These are phyloP conservation scores for Polydrusus tereticollis DNA, from an alignment of 2,888 invertebrate species.

Conservation along the genomic window DNA sequence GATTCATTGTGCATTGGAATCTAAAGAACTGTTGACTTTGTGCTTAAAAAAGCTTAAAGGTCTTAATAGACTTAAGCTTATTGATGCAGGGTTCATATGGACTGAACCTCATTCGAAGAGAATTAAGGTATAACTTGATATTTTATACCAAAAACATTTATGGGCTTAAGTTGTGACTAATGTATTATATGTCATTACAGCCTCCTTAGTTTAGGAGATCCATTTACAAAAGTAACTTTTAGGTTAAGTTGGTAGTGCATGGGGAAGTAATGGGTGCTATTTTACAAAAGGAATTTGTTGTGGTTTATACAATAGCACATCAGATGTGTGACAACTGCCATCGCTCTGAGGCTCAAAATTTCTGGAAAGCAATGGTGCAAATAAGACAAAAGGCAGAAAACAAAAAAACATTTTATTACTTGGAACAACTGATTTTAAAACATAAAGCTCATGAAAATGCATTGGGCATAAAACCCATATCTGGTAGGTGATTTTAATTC, in stretches of 20 bases:
- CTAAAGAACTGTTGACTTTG: constrained; percentile 87
- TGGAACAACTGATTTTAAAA: constrained; percentile 97
- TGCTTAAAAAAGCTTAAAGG: constrained; percentile 95
- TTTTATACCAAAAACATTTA: no score
- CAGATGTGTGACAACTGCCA: constrained; percentile 99
- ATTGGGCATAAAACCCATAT: constrained; percentile 78
- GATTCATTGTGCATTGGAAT: constrained; percentile 89
- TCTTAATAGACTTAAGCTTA: constrained; percentile 86
- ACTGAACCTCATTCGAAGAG: constrained; percentile 99
- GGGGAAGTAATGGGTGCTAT: constrained; percentile 94
- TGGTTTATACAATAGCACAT: constrained; percentile 91
- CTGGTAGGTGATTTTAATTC: constrained; percentile 51
- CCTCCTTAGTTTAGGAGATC: no score
- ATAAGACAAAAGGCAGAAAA: constrained; percentile 90
- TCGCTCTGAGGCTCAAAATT: constrained; percentile 96
- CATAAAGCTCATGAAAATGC: constrained; percentile 93
- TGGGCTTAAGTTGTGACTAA: no score
- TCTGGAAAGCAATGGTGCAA: constrained; percentile 94
- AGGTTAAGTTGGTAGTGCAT: constrained; percentile 93
- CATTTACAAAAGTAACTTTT: no score
- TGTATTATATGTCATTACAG: no score
- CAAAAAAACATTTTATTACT: constrained; percentile 96
- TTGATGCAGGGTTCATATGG: constrained; percentile 98
- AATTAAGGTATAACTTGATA: constrained; percentile 81
- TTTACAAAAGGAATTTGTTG: constrained; percentile 94